Evolutionary conservation across 2,113 vertebrate genomes (phyloP).

Genomic region (Trinectes maculatus): DNA sequence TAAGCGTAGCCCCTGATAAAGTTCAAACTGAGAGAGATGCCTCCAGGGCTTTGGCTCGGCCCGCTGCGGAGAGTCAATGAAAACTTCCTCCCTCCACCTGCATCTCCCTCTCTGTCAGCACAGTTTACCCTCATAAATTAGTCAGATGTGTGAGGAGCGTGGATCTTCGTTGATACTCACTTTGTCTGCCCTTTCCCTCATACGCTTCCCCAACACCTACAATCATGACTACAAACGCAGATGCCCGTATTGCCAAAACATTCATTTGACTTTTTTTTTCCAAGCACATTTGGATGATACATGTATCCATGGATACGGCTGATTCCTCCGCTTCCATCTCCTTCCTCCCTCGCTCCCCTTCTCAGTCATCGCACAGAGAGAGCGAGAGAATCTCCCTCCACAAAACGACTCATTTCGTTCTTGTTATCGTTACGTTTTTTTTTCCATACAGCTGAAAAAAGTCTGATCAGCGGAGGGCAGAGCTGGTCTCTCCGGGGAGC

Average conservation of each 20-base stretch:
- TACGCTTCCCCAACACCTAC: constrained; percentile 83
- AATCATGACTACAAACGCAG: constrained; percentile 71
- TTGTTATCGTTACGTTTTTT: constrained; percentile 66
- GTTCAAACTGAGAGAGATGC: constrained; percentile 99
- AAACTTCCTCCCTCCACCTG: constrained; percentile 96
- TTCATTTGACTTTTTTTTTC: constrained; percentile 3
- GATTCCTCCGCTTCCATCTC: constrained; percentile 34
- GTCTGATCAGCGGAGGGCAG: constrained; percentile 84
- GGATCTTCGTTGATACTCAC: constrained; percentile 88
- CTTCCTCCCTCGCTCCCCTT: constrained; percentile 33
- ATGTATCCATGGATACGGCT: not conserved
- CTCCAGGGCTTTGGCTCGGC: constrained; percentile 81
- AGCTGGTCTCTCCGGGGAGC: constrained; percentile 88
- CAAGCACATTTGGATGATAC: constrained; percentile 55
- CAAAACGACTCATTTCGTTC: constrained; percentile 83
- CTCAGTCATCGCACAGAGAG: constrained; percentile 78
- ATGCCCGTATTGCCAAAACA: constrained; percentile 43
- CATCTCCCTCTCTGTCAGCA: constrained; percentile 81
- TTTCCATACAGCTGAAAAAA: constrained; percentile 87
- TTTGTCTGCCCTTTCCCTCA: constrained; percentile 89
- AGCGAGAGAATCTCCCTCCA: constrained; percentile 84
- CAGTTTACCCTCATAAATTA: constrained; percentile 98
- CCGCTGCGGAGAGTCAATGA: constrained; percentile 94
- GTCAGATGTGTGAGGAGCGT: constrained; percentile 91
- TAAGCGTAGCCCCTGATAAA: constrained; percentile 99